Evolutionary conservation across 2,797 vertebrate genomes (phyloP), one percentile per base, ranked within the genome.

Genomic region (Mus caroli): DNA sequence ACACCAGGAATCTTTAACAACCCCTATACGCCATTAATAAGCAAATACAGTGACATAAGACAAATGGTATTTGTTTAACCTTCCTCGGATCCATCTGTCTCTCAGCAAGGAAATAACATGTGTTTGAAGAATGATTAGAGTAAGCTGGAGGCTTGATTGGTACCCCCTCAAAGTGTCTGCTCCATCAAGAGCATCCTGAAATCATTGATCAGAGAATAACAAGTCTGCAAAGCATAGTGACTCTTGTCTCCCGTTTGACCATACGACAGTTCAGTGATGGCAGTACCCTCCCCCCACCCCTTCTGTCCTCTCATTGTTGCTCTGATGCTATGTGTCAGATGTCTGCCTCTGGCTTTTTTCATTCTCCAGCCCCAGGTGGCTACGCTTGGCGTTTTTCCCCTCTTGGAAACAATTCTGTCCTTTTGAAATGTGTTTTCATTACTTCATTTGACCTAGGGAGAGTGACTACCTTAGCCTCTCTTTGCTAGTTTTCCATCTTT

Each of bases 401-500:
- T 73, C 88, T 88, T 37, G 26, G 78, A 78, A 82, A 52, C 31
- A 64, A 6, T 80, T 93, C 93, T 60, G 52, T 86, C 71, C 40
- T 76, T 76, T 69, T 73, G 73, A 85, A 88, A 78, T 82, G n/a
- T 79, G 71, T 95, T 77, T 83, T 88, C 67, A 67, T 93, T 84
- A 20, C 58, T 92, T 31, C n/a, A 73, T 64, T 90, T 84, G 73
- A 77, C 4, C 26, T 52, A 60, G 56, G 22, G 43, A 90, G 87
- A 71, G 88, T 13, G 6, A 84, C 37, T 64, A 28, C 4, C 43
- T 90, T 83, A 86, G 19, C 34, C 14, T 64, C 20, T 50, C 43
- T 82, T 88, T 71, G 46, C 24, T 89, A 34, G 43, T 73, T 92
- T 86, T 82, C 34, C 40, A 46, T 87, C 28, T 64, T 91, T 69